A percentile compares a stretch with the other conserved stretches of the same genome.
Evolutionary conservation across 2,888 invertebrate genomes (phyloP).

Genomic region (Psococerastis gibbosa): DNA sequence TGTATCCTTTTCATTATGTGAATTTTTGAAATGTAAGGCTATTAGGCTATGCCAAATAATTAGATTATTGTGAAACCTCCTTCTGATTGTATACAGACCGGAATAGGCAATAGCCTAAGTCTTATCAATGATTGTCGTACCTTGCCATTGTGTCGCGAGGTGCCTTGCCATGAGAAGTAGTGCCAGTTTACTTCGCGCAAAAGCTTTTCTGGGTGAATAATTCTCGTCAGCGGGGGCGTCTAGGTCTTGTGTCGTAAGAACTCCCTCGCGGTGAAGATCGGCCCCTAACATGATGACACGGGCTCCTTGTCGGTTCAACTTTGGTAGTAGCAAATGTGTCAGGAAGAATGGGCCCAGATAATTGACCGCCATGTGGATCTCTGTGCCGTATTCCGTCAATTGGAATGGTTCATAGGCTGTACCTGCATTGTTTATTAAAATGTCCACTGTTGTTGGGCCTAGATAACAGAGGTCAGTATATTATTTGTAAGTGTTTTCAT

Average conservation of each 20-base stretch:
- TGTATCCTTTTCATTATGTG: too few species aligned
- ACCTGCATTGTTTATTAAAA: slow-evolving; percentile 67
- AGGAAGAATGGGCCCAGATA: slow-evolving; percentile 66
- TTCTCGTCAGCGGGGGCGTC: slow-evolving; percentile 35
- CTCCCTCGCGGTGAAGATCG: slow-evolving; percentile 44
- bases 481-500: slow-evolving; percentile 3
- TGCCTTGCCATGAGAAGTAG: slow-evolving; percentile 56
- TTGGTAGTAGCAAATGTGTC: slow-evolving; percentile 50
- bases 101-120: too few species aligned
- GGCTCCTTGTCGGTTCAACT: slow-evolving; percentile 40
- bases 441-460: slow-evolving; percentile 42
- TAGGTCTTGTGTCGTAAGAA: slow-evolving; percentile 45
- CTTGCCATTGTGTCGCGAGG: slow-evolving; percentile 39
- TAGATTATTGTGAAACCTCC: too few species aligned
- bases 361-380: slow-evolving; percentile 63
- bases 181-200: slow-evolving; percentile 58
- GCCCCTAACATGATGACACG: slow-evolving; percentile 58
- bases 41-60: too few species aligned
- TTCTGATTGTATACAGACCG: too few species aligned
- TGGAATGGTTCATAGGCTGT: slow-evolving; percentile 48
- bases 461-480: slow-evolving; percentile 22
- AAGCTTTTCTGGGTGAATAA: slow-evolving; percentile 46
- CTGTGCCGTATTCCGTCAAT: slow-evolving; percentile 59
- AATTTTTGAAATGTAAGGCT: too few species aligned
- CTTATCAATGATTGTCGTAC: too few species aligned